Evolutionary conservation across 2,113 vertebrate genomes (phyloP).

Genomic region (Macrotus californicus): DNA sequence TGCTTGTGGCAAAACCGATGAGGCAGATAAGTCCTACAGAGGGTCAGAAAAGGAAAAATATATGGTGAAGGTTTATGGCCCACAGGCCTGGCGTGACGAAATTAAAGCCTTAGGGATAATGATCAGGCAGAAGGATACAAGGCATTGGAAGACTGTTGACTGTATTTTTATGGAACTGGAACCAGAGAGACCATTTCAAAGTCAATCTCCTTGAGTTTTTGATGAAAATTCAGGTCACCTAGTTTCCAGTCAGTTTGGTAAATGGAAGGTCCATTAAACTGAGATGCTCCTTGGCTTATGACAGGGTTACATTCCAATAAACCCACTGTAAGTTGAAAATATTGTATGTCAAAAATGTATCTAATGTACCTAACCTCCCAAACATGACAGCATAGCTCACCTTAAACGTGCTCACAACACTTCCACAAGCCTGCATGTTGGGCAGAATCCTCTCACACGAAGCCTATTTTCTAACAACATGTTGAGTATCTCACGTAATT

Average conservation of each 20-base stretch:
- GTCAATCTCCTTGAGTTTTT: neutral
- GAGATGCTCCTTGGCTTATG: neutral
- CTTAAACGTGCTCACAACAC: neutral
- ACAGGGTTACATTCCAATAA: neutral
- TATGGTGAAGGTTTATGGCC: neutral
- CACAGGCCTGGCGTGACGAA: neutral
- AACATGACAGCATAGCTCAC: neutral
- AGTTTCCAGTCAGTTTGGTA: neutral
- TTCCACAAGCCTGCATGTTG: neutral
- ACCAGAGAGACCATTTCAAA: neutral
- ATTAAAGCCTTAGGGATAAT: neutral
- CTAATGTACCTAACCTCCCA: neutral
- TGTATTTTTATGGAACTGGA: neutral
- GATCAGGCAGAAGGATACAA: neutral
- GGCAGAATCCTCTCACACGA: neutral
- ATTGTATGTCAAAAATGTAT: neutral
- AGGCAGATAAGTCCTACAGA: neutral
- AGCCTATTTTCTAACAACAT: neutral
- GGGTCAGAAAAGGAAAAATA: neutral
- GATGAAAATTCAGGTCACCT: neutral
- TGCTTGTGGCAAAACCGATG: neutral
- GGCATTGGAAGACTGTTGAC: neutral
- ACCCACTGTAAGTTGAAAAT: neutral
- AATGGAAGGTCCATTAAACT: neutral
- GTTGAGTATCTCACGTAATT: neutral